phyloP scores from a whole-genome alignment of 2,113 vertebrate species.

The Jaculus jaculus region DNA sequence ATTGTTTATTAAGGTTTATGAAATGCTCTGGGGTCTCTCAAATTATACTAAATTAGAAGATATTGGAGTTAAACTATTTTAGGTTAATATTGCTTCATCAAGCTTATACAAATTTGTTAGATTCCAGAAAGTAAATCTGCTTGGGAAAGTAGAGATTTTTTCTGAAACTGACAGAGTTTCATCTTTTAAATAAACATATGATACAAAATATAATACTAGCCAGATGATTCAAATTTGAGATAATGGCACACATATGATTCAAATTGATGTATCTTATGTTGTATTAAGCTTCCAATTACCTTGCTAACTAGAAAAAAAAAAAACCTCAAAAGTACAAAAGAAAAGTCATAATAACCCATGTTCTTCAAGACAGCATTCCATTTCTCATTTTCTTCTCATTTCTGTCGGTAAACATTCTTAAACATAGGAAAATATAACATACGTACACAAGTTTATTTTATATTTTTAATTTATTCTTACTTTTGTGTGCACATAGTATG shows the following conservation, averaged over 20 bases:
- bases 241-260: not conserved
- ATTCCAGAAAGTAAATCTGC: constrained; percentile 17
- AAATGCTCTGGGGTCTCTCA: constrained; percentile 65
- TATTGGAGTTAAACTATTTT: constrained; percentile 65
- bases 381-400: not conserved
- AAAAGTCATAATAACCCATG: not conserved
- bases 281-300: too few species aligned
- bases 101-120: constrained; percentile 7
- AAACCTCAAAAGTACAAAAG: not conserved
- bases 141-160: constrained; percentile 44
- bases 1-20: constrained; percentile 80
- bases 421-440: not conserved
- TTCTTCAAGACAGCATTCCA: not conserved
- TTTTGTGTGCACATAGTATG: not conserved
- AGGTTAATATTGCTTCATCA: constrained; percentile 42
- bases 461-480: not conserved
- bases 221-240: not conserved
- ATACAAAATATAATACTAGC: too few species aligned
- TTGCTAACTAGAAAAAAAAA: not conserved
- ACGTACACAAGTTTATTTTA: not conserved
- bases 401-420: not conserved
- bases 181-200: not conserved
- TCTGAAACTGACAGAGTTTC: not conserved
- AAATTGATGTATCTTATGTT: not conserved
- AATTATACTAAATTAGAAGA: constrained; percentile 75